Evolutionary conservation across 2,797 vertebrate genomes (phyloP), one percentile per base, ranked within the genome.

Genomic region (Anguilla anguilla): DNA sequence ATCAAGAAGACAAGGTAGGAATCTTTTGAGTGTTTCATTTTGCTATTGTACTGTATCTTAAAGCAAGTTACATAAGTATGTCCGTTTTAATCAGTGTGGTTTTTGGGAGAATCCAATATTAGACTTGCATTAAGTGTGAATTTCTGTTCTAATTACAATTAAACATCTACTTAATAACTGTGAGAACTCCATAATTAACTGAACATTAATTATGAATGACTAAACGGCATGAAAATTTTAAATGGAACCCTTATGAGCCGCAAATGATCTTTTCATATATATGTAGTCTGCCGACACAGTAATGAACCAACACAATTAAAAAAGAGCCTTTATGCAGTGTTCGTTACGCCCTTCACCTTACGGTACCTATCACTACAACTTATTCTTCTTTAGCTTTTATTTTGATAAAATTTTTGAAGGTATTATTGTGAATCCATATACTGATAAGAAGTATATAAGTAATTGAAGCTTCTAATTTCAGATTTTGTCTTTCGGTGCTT

Each of bases 1-100:
- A 99, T 93, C 98, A 97, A 91, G 98, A 99, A 91, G 97, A 97
- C 93, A 99, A 99, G 98, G 98, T 99, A 97, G 95, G 94, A 35
- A 39, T 79, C 69, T 67, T 72, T 49, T 25, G 10, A 0, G 0
- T 61, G 1, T 86, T 89, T 22, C 88, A 6, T 88, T 79, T 46
- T 55, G 2, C 53, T 67, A 85, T 74, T 35, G 46, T 46, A 67
- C 61, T 59, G 57, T 81, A 83, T 57, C 59, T 82, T 57, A 49
- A 31, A 88, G 25, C 19, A n/a, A 84, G 2, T 2, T 55, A 88
- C 53, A 43, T 86, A 64, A 79, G 88, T 19, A 49, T 84, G 86
- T 83, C 87, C 61, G 31, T 53, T 88, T 90, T 89, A 87, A 92
- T 90, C 87, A 39, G 77, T 87, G 89, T 89, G 85, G 57, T 88